phyloP scores from a whole-genome alignment of 2,797 vertebrate genomes.

The Sphenopsis melanotis region DNA sequence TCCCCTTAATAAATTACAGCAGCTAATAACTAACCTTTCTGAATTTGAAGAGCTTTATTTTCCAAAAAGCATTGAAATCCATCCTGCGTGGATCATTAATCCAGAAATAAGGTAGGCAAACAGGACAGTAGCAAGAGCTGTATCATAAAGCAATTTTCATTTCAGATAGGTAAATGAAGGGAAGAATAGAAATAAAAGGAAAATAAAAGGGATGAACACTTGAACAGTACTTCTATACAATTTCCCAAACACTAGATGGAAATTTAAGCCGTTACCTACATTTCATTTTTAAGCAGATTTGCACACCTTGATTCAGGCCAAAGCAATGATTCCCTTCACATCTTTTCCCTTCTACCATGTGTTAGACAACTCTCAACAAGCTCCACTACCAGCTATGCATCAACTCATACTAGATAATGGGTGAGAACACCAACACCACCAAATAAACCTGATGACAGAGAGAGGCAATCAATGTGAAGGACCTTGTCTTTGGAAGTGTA shows the following conservation, averaged over 20 bases:
- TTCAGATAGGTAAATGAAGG: neutral
- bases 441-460: neutral
- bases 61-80: neutral
- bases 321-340: neutral
- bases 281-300: neutral
- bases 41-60: neutral
- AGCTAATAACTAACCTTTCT: neutral
- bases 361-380: neutral
- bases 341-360: neutral
- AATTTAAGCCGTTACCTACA: neutral
- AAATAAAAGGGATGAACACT: neutral
- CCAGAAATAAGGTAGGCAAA: neutral
- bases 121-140: neutral
- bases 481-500: neutral
- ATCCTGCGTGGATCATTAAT: neutral
- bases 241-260: neutral
- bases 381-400: neutral
- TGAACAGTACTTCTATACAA: neutral
- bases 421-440: neutral
- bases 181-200: neutral
- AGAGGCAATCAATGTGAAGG: neutral
- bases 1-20: neutral
- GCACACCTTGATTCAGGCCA: neutral
- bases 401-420: neutral
- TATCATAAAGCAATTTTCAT: neutral